Base-by-base conservation (phyloP, 2,888 invertebrate genomes). In the Euplexia lucipara region DNA sequence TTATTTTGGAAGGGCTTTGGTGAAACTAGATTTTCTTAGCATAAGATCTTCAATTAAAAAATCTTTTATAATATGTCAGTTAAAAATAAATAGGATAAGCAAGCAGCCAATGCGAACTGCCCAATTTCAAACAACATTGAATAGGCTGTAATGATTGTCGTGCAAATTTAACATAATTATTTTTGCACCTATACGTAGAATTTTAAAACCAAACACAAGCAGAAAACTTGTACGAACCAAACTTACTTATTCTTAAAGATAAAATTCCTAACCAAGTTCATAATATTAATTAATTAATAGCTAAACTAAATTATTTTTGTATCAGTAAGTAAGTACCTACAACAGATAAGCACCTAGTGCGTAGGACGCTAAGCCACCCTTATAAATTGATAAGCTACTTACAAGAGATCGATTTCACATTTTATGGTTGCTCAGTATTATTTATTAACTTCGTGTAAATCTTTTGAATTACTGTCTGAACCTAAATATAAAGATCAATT, bases 331-430 rank as follows among this genome's bases (percentile, higher is more conserved):
- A 42, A 4, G 30, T 52, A 72, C n/a, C 34, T 56, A 67, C 8
- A 7, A 72, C 16, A 60, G 85, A 85, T 87, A 87, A 88, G 81
- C 79, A 82, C 79, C 83, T 82, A 83, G 81, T 82, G 73, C 74
- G 72, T 74, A 78, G 79, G 81, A 77, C 77, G 82, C 74, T 86
- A 88, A 91, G 90, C 90, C 86, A 78, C 86, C 86, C 86, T 86
- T 88, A 87, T 88, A 91, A 78, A 91, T 91, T 89, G 88, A 86
- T 92, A 92, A 92, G 91, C 91, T 88, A 82, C 92, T 91, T 92
- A 92, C 75, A 42, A 58, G 63, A 84, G 86, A 92, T 92, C 91
- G 90, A 91, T 90, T 88, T 86, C 74, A 16, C 42, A 53, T 70
- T 73, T 67, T 58, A 70, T 56, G 56, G 35, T 16, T 44, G 48